Conservation (phyloP, 2,888 invertebrate species). For the Phortica okadai region DNA sequence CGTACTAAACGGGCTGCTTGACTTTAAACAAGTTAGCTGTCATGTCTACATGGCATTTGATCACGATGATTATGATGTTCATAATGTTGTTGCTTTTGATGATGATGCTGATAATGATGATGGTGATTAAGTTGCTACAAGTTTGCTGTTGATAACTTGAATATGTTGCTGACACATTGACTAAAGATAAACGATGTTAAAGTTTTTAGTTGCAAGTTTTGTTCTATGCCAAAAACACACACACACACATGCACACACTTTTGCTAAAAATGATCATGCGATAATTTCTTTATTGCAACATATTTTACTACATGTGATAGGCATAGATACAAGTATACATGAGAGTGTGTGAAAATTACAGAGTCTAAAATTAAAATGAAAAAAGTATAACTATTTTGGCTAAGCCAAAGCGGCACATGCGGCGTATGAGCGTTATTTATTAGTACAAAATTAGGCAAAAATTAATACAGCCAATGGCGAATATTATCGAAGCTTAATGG, state of each 20-base stretch:
- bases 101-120: neutral
- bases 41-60: conserved; percentile 32
- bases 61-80: neutral
- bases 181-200: neutral
- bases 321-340: too few relatives aligned
- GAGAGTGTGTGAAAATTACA: neutral
- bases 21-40: conserved; percentile 27
- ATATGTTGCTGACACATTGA: conserved; percentile 25
- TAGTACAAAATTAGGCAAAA: neutral
- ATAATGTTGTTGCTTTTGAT: neutral
- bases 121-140: neutral
- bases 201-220: conserved; percentile 31
- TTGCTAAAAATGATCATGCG: too few relatives aligned
- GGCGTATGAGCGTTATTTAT: neutral
- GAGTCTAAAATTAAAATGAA: conserved; percentile 3
- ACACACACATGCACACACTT: too few relatives aligned
- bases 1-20: neutral
- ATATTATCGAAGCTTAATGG: conserved; percentile 17
- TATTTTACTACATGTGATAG: too few relatives aligned
- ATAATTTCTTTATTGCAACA: too few relatives aligned
- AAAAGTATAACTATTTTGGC: conserved; percentile 50
- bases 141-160: conserved; percentile 19
- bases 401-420: conserved; percentile 23
- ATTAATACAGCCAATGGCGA: neutral
- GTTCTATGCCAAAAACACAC: neutral